Percentiles rank a stretch among this genome's conserved stretches.
phyloP scores from a whole-genome alignment of 2,888 invertebrate genomes.

The Trichopria drosophilae region DNA sequence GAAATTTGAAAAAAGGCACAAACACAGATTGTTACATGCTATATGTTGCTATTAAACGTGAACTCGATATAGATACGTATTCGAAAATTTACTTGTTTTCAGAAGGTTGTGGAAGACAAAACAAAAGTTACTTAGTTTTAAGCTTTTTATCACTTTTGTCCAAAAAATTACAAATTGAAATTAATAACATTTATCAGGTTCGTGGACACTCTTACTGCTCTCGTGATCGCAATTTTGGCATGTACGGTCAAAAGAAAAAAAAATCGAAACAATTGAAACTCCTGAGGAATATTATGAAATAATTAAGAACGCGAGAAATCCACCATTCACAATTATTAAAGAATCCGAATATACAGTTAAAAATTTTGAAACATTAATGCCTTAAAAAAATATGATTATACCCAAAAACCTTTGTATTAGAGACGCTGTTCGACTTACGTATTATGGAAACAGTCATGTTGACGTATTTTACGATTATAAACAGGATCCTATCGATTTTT shows the following conservation, averaged over 20 bases:
- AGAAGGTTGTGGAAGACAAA: conserved; percentile 20
- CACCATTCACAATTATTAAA: background rate
- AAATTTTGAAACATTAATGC: background rate
- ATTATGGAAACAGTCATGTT: conserved; percentile 1
- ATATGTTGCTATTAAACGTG: background rate
- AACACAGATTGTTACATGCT: conserved; percentile 13
- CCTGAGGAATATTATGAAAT: background rate
- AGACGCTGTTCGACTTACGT: conserved; percentile 1
- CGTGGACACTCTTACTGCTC: background rate
- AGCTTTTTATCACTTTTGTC: conserved; percentile 20
- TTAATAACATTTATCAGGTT: conserved; percentile 2
- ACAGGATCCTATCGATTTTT: background rate
- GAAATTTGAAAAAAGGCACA: conserved; percentile 14
- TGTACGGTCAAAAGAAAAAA: background rate
- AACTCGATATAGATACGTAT: background rate
- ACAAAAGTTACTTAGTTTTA: conserved; percentile 26
- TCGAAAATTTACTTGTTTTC: conserved; percentile 19
- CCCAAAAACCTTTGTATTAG: background rate
- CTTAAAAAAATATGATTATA: background rate
- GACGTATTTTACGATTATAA: background rate
- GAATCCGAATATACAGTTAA: background rate
- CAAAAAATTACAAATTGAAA: conserved; percentile 17
- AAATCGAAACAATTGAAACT: background rate
- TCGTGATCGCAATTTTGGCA: background rate
- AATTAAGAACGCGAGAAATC: background rate